Conservation (phyloP, 2,797 vertebrate species). For the Xerus rutilus region DNA sequence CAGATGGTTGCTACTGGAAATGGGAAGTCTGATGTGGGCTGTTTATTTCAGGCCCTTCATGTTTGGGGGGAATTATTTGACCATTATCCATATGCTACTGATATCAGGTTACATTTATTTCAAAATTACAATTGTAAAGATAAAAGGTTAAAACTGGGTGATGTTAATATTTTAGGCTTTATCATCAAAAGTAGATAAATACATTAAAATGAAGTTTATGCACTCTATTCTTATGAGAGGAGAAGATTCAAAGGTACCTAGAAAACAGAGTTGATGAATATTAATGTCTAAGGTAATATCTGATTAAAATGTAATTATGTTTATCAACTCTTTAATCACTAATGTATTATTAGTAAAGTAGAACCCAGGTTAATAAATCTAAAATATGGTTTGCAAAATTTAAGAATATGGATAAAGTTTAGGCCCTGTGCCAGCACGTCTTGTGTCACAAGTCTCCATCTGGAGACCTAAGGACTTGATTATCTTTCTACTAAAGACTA, state of each 20-base stretch:
- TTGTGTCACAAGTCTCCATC: constrained; percentile 2
- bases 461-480: constrained; percentile 17
- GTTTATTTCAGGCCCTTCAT: constrained; percentile 31
- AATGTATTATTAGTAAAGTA: constrained; percentile 2
- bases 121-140: not conserved
- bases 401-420: not conserved
- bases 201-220: not conserved
- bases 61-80: not conserved
- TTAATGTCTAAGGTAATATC: not conserved
- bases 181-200: constrained; percentile 42
- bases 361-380: not conserved
- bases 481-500: not conserved
- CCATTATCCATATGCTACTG: not conserved
- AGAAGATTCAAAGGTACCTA: not conserved
- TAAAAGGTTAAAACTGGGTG: not conserved
- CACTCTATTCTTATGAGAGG: constrained; percentile 11
- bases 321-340: constrained; percentile 29
- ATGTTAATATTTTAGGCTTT: constrained; percentile 48
- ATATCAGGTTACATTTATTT: constrained; percentile 7
- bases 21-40: not conserved
- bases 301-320: constrained; percentile 22
- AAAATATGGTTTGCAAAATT: not conserved
- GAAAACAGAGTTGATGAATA: constrained; percentile 36
- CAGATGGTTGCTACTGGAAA: not conserved
- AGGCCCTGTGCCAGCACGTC: not conserved